Evolutionary conservation across 2,113 vertebrate species (phyloP).

Genomic region (Hippocampus zosterae): DNA sequence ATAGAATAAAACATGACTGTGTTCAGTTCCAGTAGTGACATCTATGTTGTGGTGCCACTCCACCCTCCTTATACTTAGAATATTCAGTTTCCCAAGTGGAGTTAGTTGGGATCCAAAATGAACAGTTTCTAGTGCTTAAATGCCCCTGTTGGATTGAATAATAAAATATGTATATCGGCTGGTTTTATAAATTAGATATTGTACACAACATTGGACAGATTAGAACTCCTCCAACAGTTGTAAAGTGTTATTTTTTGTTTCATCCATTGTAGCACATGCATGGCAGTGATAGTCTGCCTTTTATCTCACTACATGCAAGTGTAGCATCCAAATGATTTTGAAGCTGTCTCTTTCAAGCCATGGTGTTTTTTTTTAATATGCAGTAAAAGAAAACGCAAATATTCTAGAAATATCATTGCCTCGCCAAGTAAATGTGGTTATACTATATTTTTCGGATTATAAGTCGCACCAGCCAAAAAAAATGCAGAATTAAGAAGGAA

Average conservation of each 20-base stretch:
- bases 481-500: no score
- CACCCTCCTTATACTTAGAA: slow-evolving; percentile 48
- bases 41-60: slow-evolving; percentile 49
- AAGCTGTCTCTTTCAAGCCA: no score
- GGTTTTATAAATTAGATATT: not conserved
- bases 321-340: no score
- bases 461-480: no score
- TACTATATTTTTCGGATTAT: no score
- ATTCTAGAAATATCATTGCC: no score
- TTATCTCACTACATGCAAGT: no score
- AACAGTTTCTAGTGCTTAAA: slow-evolving; percentile 5
- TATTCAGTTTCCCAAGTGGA: slow-evolving; percentile 32
- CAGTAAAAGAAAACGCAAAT: no score
- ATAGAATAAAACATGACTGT: slow-evolving; percentile 67
- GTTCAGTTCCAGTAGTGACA: slow-evolving; percentile 50
- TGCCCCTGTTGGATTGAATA: slow-evolving; percentile 12
- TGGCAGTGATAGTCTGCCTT: not conserved
- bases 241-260: not conserved
- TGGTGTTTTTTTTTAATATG: no score
- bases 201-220: not conserved
- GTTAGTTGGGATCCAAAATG: slow-evolving; percentile 24
- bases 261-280: not conserved
- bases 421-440: no score
- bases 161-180: not conserved
- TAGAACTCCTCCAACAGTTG: not conserved